Conservation (phyloP, 53 echinoderm and acorn worm genomes). For the Astropecten irregularis region DNA sequence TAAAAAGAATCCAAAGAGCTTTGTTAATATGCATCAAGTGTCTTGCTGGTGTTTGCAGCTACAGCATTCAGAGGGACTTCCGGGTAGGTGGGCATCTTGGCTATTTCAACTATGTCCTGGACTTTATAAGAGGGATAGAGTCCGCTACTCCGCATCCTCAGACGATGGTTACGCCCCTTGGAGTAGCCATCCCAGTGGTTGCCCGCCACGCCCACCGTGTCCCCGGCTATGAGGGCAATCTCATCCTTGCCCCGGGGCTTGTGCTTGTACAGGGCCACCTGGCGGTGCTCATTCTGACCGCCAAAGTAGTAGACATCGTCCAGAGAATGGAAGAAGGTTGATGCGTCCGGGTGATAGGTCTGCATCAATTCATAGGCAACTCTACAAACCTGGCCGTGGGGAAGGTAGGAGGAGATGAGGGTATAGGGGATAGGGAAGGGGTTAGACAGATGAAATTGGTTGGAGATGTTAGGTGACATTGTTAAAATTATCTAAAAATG, state of each 20-base stretch:
- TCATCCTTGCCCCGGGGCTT: conserved; percentile 67
- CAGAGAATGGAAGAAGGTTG: conserved; percentile 81
- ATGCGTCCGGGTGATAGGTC: conserved; percentile 73
- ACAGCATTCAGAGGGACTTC: conserved; percentile 33
- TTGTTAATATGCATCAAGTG: not conserved
- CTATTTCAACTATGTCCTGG: conserved; percentile 76
- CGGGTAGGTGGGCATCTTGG: conserved; percentile 82
- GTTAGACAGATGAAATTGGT: too few species aligned
- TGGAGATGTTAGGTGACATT: too few species aligned
- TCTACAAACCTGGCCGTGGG: conserved; percentile 87
- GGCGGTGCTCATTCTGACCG: conserved; percentile 88
- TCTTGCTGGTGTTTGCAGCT: not conserved
- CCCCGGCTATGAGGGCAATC: conserved; percentile 75
- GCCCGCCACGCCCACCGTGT: conserved; percentile 85
- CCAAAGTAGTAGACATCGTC: conserved; percentile 96
- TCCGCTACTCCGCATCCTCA: conserved; percentile 49
- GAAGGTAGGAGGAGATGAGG: not conserved
- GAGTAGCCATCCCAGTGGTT: conserved; percentile 98
- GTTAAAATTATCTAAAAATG: too few species aligned
- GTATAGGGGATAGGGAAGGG: not conserved
- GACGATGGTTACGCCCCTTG: conserved; percentile 75
- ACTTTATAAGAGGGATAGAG: conserved; percentile 97
- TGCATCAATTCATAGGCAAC: conserved; percentile 98
- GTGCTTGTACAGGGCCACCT: conserved; percentile 76
- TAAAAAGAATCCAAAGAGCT: not conserved